These are phyloP conservation scores for Octodonta nipae DNA, from an alignment of 2,888 invertebrate species.

Conservation along the genomic window DNA sequence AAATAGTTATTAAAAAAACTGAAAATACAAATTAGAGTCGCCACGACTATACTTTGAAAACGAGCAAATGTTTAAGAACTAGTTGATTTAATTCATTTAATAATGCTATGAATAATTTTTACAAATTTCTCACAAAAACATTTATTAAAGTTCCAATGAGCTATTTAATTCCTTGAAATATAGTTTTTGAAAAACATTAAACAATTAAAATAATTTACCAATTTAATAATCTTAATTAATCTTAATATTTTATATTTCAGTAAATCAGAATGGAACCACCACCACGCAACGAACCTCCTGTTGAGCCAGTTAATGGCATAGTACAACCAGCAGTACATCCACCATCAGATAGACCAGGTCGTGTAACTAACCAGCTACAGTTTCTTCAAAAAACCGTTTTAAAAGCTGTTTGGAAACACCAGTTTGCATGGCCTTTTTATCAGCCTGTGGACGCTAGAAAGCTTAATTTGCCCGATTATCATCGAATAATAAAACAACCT, in stretches of 20 bases:
- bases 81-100: too few species aligned
- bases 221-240: too few species aligned
- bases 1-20: too few species aligned
- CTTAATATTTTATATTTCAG: too few species aligned
- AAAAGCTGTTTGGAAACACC: constrained; percentile 94
- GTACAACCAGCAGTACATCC: constrained; percentile 76
- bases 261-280: constrained; percentile 35
- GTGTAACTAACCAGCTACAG: constrained; percentile 36
- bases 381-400: constrained; percentile 72
- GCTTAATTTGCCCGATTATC: constrained; percentile 91
- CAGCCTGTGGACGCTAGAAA: constrained; percentile 94
- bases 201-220: too few species aligned
- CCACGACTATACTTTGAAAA: too few species aligned
- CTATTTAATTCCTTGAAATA: too few species aligned
- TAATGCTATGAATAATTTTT: too few species aligned
- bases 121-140: too few species aligned
- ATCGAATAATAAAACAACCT: constrained; percentile 91
- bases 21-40: too few species aligned
- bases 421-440: constrained; percentile 98
- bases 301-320: constrained; percentile 79
- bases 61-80: too few species aligned
- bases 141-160: too few species aligned
- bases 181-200: constrained; percentile 2
- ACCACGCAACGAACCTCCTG: constrained; percentile 55
- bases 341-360: constrained; percentile 72